phyloP scores from a whole-genome alignment of 1,140 invertebrate species.

The Melitaea cinxia region DNA sequence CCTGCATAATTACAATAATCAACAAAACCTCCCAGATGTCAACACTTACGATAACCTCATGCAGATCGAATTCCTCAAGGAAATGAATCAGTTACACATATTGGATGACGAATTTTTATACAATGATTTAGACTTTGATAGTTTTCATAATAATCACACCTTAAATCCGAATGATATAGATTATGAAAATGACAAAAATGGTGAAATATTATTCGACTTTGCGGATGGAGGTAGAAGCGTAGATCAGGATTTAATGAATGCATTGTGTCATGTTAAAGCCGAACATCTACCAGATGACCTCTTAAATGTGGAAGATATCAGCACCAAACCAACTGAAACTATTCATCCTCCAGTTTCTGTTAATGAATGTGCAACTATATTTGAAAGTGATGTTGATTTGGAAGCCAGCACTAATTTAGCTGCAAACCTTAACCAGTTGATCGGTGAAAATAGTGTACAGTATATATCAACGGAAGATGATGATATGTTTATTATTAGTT shows the following conservation, averaged over 20 bases:
- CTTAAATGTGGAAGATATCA: constrained; percentile 52
- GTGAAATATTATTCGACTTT: constrained; percentile 65
- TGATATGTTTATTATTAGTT: constrained; percentile 77
- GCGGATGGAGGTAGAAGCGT: constrained; percentile 53
- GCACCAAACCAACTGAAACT: constrained; percentile 40
- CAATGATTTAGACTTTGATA: constrained; percentile 72
- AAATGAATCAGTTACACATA: constrained; percentile 68
- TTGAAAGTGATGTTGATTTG: constrained; percentile 75
- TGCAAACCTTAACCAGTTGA: constrained; percentile 74
- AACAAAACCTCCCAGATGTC: constrained; percentile 33
- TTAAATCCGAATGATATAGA: constrained; percentile 67
- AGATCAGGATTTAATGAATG: constrained; percentile 71
- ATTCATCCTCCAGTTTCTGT: constrained; percentile 46
- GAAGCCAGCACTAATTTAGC: constrained; percentile 73
- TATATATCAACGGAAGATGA: constrained; percentile 77
- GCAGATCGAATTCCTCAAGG: constrained; percentile 71
- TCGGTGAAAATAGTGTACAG: constrained; percentile 74
- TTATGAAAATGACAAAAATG: constrained; percentile 52
- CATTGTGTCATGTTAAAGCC: constrained; percentile 57
- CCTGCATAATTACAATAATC: constrained; percentile 44
- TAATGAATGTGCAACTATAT: constrained; percentile 72
- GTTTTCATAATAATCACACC: constrained; percentile 63
- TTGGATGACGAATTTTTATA: constrained; percentile 70
- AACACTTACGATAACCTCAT: constrained; percentile 60
- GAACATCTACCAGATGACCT: constrained; percentile 64